Conservation (phyloP, 2,797 vertebrate species). For the Fringilla coelebs region DNA sequence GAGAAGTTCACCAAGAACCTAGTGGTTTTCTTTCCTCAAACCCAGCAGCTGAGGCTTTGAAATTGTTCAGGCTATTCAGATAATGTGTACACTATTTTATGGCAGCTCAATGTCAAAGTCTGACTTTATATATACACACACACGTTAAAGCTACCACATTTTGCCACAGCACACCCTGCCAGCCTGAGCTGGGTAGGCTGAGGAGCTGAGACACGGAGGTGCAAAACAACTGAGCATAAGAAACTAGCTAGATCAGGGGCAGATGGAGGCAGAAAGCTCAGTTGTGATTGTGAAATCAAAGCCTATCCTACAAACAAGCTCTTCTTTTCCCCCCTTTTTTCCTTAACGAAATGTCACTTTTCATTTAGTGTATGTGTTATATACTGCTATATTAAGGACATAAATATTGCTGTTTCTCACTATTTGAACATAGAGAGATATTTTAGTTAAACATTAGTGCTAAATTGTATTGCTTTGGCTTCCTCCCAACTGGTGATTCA, state of each 20-base stretch:
- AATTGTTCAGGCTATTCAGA: neutral
- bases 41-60: neutral
- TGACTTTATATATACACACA: neutral
- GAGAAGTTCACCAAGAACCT: neutral
- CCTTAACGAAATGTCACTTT: neutral
- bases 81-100: neutral
- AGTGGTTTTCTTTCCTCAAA: neutral
- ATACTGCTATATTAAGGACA: neutral
- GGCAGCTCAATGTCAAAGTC: neutral
- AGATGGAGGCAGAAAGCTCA: neutral
- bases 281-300: neutral
- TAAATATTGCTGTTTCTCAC: neutral
- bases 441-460: neutral
- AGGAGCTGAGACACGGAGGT: neutral
- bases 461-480: neutral
- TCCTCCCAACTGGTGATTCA: neutral
- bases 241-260: neutral
- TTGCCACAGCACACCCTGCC: neutral
- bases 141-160: neutral
- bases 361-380: neutral
- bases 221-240: neutral
- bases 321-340: fast-evolving
- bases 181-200: neutral
- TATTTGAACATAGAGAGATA: neutral
- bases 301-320: neutral